A percentile compares a stretch with the other conserved stretches of the same genome.
These are phyloP conservation scores for Leptothorax acervorum DNA, from an alignment of 2,888 invertebrate species.

Conservation along the genomic window DNA sequence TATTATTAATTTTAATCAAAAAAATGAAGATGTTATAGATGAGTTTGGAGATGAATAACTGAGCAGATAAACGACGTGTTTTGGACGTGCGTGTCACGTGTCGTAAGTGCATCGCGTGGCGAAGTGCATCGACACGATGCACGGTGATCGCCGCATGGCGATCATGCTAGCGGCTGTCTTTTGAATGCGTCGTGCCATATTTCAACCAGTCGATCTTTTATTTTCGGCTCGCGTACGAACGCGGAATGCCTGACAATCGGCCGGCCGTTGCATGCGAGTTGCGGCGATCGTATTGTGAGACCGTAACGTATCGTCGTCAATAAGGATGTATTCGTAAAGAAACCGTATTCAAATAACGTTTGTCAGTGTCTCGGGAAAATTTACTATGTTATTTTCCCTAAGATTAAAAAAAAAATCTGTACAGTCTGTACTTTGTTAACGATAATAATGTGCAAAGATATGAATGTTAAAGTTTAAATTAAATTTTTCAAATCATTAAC, in stretches of 20 bases:
- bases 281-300: slow-evolving; percentile 48
- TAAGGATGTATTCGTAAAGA: slow-evolving; percentile 62
- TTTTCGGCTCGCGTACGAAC: slow-evolving; percentile 62
- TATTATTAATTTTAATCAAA: not conserved
- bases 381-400: not conserved
- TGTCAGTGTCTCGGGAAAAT: not conserved
- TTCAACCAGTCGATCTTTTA: slow-evolving; percentile 69
- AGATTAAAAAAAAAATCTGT: not conserved
- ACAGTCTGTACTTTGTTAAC: not conserved
- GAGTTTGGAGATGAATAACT: not conserved
- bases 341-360: slow-evolving; percentile 32
- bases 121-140: slow-evolving; percentile 62
- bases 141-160: slow-evolving; percentile 54
- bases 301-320: slow-evolving; percentile 48
- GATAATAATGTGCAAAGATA: not conserved
- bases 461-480: not conserved
- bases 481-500: not conserved
- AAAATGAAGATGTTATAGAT: not conserved
- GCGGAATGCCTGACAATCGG: slow-evolving; percentile 74
- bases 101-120: slow-evolving; percentile 55
- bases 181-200: slow-evolving; percentile 72
- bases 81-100: slow-evolving; percentile 71
- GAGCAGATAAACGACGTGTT: slow-evolving; percentile 3
- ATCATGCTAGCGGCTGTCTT: slow-evolving; percentile 73
- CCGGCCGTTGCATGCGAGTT: not conserved